A percentile compares a stretch with the other conserved stretches of the same genome.
Conservation (phyloP, 2,113 vertebrate species). For the Dromiciops gliroides region DNA sequence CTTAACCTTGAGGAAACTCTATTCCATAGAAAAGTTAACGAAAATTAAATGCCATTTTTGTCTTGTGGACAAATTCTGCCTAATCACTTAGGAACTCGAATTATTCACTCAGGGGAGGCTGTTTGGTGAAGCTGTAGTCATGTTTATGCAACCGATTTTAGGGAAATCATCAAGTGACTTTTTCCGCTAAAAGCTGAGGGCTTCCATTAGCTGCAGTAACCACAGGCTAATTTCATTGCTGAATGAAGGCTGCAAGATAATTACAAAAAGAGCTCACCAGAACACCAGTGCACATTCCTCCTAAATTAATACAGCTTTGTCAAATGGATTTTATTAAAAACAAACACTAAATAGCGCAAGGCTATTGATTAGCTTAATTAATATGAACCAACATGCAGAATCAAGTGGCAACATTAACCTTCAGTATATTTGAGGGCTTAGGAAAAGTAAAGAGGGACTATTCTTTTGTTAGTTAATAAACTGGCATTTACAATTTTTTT, state of each 20-base stretch:
- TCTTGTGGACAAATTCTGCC: constrained; percentile 56
- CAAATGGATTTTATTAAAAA: constrained; percentile 77
- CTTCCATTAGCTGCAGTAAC: constrained; percentile 66
- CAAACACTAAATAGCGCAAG: constrained; percentile 61
- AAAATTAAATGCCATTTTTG: constrained; percentile 47
- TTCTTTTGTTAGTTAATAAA: constrained; percentile 31
- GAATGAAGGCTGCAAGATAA: constrained; percentile 65
- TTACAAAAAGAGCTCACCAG: constrained; percentile 63
- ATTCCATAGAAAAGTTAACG: neutral
- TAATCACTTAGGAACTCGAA: constrained; percentile 53
- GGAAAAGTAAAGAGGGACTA: constrained; percentile 36
- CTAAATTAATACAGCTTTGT: constrained; percentile 72
- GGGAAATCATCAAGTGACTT: constrained; percentile 64
- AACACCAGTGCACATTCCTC: constrained; percentile 67
- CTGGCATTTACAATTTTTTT: constrained; percentile 31
- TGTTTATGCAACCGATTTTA: constrained; percentile 51
- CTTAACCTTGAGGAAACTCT: neutral
- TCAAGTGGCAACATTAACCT: constrained; percentile 67
- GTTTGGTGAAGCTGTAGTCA: constrained; percentile 23
- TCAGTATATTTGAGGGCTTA: constrained; percentile 52
- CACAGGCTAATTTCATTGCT: constrained; percentile 68
- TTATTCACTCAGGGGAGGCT: constrained; percentile 46
- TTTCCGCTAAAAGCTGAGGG: constrained; percentile 67
- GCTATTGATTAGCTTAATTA: constrained; percentile 77
- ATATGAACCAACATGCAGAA: constrained; percentile 74